phyloP scores from a whole-genome alignment of 2,797 vertebrate species.

The Gadopsis bispinosus region DNA sequence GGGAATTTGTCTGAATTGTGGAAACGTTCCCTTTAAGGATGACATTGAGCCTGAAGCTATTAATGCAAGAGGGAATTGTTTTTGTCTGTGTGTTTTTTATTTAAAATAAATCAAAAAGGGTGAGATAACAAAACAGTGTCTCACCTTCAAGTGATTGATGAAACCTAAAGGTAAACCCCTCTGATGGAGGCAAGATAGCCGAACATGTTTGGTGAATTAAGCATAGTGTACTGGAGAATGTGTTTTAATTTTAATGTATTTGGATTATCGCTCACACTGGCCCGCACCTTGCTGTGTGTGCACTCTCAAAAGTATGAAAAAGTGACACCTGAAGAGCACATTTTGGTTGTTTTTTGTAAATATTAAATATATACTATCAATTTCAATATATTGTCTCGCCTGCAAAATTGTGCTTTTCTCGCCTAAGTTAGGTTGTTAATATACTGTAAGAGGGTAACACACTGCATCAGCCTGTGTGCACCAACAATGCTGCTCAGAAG shows the following conservation, averaged over 20 bases:
- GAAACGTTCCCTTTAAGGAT: constrained; percentile 53
- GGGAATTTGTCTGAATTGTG: constrained; percentile 70
- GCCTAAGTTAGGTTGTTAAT: background rate
- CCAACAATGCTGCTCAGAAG: background rate
- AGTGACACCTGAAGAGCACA: background rate
- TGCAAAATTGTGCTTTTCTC: background rate
- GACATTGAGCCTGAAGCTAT: constrained; percentile 54
- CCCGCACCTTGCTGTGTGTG: too few species aligned
- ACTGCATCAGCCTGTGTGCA: constrained; percentile 7
- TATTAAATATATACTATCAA: background rate
- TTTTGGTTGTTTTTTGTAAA: background rate
- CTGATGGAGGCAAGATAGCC: too few species aligned
- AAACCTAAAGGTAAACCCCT: background rate
- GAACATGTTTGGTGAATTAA: too few species aligned
- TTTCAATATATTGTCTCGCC: background rate
- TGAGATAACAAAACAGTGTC: background rate
- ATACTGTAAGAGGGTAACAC: background rate
- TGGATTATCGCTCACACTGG: too few species aligned
- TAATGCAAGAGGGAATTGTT: constrained; percentile 36
- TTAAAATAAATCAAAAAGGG: constrained; percentile 14
- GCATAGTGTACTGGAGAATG: too few species aligned
- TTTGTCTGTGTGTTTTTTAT: background rate
- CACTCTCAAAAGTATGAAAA: too few species aligned
- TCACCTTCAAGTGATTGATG: background rate
- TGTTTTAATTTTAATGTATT: too few species aligned